These are phyloP conservation scores for Drosophila austrosaltans DNA, from an alignment of 2,888 invertebrate species.

Conservation along the genomic window DNA sequence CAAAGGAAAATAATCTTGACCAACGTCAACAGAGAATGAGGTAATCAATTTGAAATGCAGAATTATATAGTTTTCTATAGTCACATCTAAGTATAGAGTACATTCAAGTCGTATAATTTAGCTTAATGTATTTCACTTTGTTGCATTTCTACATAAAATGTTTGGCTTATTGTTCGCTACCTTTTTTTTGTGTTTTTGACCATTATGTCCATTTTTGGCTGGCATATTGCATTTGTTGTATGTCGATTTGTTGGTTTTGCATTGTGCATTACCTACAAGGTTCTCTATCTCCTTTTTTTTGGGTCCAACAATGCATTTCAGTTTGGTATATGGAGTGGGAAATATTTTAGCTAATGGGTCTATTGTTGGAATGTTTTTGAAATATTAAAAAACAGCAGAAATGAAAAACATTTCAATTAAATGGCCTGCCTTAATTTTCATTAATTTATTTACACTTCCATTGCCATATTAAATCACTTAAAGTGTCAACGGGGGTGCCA, in stretches of 20 bases:
- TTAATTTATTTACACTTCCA: slow-evolving; percentile 54
- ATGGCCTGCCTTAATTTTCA: slow-evolving; percentile 69
- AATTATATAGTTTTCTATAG: slow-evolving; percentile 15
- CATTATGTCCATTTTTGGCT: slow-evolving; percentile 29
- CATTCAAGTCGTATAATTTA: background rate
- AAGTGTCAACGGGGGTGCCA: slow-evolving; percentile 77
- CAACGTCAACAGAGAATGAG: no score
- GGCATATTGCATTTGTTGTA: slow-evolving; percentile 21
- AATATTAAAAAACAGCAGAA: slow-evolving; percentile 4
- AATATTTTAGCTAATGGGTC: slow-evolving; percentile 51
- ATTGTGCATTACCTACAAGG: background rate
- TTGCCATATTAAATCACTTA: slow-evolving; percentile 81
- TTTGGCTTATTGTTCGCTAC: slow-evolving; percentile 1
- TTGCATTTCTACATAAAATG: background rate
- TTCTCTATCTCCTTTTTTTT: background rate
- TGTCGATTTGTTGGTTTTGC: slow-evolving; percentile 20
- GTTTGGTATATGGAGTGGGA: slow-evolving; percentile 32
- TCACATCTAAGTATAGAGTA: background rate
- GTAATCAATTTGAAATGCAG: no score
- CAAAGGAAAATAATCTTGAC: no score
- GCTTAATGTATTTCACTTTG: background rate
- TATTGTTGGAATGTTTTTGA: slow-evolving; percentile 50
- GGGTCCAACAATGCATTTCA: slow-evolving; percentile 56
- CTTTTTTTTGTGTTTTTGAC: background rate
- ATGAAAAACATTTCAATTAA: slow-evolving; percentile 66